Conservation (phyloP, 1,140 invertebrate genomes). For the Zaprionus tsacasi region DNA sequence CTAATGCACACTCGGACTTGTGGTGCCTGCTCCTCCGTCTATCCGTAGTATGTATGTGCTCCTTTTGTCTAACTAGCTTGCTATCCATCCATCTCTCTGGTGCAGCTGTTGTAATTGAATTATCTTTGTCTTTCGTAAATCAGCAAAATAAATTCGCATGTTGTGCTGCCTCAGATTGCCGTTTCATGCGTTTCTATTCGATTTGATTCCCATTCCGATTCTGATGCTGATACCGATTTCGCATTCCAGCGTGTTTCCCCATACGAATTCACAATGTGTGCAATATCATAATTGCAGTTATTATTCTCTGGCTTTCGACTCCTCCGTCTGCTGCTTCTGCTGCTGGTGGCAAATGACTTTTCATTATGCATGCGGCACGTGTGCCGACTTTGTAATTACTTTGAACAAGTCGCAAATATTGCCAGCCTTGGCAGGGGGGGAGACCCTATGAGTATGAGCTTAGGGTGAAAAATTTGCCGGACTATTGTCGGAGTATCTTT, state of each 20-base stretch:
- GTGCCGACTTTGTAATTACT: slow-evolving; percentile 41
- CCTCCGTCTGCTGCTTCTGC: not conserved
- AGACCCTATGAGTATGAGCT: too few species aligned
- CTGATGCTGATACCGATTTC: not conserved
- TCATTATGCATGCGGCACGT: slow-evolving; percentile 41
- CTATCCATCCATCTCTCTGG: slow-evolving; percentile 1
- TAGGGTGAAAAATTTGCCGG: not conserved
- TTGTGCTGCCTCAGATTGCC: slow-evolving; percentile 38
- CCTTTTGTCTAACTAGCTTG: not conserved
- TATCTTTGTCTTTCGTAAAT: slow-evolving; percentile 81
- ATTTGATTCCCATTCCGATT: slow-evolving; percentile 31
- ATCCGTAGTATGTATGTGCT: not conserved
- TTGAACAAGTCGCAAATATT: slow-evolving; percentile 5
- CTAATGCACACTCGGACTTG: slow-evolving; percentile 55
- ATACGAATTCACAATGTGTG: slow-evolving; percentile 29
- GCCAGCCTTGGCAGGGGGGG: too few species aligned
- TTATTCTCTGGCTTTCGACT: slow-evolving; percentile 35
- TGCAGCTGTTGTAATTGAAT: slow-evolving; percentile 74
- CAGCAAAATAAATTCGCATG: slow-evolving; percentile 76
- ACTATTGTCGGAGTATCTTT: slow-evolving; percentile 1
- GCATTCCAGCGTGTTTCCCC: not conserved
- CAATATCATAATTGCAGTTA: slow-evolving; percentile 55
- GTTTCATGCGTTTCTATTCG: slow-evolving; percentile 19
- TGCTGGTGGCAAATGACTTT: slow-evolving; percentile 36
- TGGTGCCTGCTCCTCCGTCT: not conserved